These are phyloP conservation scores for Pelochelys cantorii DNA, from an alignment of 2,797 vertebrate genomes.

Conservation along the genomic window DNA sequence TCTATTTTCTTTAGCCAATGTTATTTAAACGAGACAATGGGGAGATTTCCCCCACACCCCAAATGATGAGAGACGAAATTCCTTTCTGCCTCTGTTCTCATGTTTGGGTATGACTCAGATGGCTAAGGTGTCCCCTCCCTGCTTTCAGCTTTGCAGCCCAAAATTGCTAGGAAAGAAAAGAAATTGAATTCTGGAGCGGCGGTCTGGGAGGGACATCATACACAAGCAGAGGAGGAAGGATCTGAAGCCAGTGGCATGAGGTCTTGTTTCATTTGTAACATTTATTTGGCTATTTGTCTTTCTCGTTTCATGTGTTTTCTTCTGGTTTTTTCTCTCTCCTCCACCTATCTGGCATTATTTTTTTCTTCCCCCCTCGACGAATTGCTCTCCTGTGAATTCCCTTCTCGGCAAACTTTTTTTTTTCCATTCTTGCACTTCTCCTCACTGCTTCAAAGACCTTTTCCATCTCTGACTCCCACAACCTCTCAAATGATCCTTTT, in stretches of 20 bases:
- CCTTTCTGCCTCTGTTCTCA: background rate
- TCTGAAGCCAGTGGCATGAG: background rate
- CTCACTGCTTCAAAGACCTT: background rate
- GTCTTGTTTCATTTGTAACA: background rate
- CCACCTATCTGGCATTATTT: background rate
- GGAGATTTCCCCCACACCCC: constrained; percentile 45
- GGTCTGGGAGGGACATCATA: background rate
- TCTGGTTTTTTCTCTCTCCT: background rate
- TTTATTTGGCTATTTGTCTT: background rate
- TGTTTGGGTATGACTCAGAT: constrained; percentile 32
- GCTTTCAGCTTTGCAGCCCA: background rate
- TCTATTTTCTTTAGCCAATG: constrained; percentile 3
- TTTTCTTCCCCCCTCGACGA: background rate
- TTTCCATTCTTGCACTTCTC: background rate
- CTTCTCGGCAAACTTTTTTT: background rate
- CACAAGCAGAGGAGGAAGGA: background rate
- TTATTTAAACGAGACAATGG: constrained; percentile 37
- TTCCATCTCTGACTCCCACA: background rate
- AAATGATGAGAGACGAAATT: constrained; percentile 25
- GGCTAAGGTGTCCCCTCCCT: constrained; percentile 47
- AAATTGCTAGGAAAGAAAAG: background rate
- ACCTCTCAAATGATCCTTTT: background rate
- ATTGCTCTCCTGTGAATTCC: background rate
- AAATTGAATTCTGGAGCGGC: background rate
- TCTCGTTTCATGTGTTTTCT: background rate